Percentiles rank a stretch among this genome's conserved stretches.
phyloP scores from a whole-genome alignment of 2,797 vertebrate species.

The Alca torda region DNA sequence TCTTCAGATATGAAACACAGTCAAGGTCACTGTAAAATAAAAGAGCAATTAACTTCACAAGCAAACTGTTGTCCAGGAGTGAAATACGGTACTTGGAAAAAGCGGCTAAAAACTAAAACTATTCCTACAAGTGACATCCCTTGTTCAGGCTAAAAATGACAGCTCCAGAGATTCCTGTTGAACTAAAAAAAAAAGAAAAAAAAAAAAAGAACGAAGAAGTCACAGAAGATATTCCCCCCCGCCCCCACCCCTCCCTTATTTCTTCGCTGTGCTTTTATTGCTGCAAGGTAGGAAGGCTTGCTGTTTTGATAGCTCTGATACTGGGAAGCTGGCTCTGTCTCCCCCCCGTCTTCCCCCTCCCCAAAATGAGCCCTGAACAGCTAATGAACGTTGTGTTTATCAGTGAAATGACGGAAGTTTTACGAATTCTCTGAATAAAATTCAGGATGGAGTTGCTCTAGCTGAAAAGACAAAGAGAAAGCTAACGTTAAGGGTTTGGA shows the following conservation, averaged over 20 bases:
- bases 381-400: neutral
- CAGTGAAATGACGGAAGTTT: neutral
- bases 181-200: neutral
- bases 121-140: neutral
- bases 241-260: neutral
- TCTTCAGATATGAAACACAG: slow-evolving; percentile 47
- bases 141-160: neutral
- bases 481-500: neutral
- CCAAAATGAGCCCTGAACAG: neutral
- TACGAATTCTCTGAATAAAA: neutral
- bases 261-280: neutral
- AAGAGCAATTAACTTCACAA: slow-evolving; percentile 69
- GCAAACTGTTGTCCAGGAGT: neutral
- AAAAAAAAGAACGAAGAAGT: neutral
- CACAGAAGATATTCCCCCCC: neutral
- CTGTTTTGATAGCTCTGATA: neutral
- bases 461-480: slow-evolving; percentile 1
- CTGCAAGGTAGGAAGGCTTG: neutral
- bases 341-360: neutral
- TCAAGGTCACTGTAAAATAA: slow-evolving; percentile 66
- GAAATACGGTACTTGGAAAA: neutral
- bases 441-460: neutral
- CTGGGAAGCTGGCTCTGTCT: neutral
- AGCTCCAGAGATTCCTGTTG: neutral
- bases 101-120: neutral